Conservation (phyloP, 2,888 invertebrate species). For the Leucozona laternaria region DNA sequence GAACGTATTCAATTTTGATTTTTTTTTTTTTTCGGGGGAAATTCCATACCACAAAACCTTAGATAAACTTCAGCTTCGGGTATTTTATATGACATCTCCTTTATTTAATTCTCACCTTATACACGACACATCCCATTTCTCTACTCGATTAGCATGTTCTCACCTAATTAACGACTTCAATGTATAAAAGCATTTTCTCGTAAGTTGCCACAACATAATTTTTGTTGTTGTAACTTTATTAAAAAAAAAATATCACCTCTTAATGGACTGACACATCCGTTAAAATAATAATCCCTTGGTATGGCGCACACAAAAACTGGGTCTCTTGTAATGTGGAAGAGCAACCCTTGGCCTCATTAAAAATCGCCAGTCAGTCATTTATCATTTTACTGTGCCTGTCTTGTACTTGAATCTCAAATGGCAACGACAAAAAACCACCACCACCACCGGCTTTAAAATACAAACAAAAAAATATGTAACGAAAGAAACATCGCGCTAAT, state of each 20-base stretch:
- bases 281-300: neutral
- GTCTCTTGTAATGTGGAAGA: constrained; percentile 32
- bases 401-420: constrained; percentile 5
- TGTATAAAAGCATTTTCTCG: constrained; percentile 31
- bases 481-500: constrained; percentile 66
- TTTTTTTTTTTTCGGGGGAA: too few relatives aligned
- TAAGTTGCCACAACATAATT: constrained; percentile 3
- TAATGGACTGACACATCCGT: constrained; percentile 25
- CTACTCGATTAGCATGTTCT: constrained; percentile 7
- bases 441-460: neutral
- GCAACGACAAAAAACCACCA: neutral
- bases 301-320: constrained; percentile 37
- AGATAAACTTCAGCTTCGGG: too few relatives aligned
- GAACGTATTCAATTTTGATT: too few relatives aligned
- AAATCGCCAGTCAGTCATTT: constrained; percentile 48
- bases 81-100: neutral
- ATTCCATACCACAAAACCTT: too few relatives aligned
- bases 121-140: neutral
- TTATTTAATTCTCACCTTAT: neutral
- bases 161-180: constrained; percentile 16
- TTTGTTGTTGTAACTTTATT: constrained; percentile 1
- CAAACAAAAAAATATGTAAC: neutral
- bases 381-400: constrained; percentile 49
- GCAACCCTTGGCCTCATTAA: constrained; percentile 60
- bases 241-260: constrained; percentile 25